Base-by-base conservation (phyloP, 2,797 vertebrate species). In the Dipus sagitta region DNA sequence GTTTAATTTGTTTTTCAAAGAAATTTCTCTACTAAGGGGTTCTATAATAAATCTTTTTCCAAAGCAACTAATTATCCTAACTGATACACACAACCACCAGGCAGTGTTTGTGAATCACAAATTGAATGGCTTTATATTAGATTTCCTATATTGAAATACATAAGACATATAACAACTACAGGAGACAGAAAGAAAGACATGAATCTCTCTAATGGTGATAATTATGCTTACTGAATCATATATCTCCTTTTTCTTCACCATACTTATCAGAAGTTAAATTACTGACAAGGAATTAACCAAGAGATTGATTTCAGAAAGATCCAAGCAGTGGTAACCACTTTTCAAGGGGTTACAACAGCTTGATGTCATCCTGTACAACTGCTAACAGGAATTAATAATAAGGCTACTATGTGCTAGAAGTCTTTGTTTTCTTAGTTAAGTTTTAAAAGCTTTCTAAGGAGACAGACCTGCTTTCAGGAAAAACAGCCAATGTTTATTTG, bases 401-500 rank as follows among this genome's bases (percentile, higher is more conserved):
- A 74, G 60, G 76, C 38, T 28, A 62, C 3, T 82, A 60, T 14
- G 11, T 5, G 1, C n/a, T 23, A 1, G 26, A 8, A 71, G 68
- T 30, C 52, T 93, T 92, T 83, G n/a, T 72, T 70, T 86, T 32
- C 84, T 88, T 54, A 94, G 52, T 84, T 86, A 81, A 86, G 62
- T 93, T 86, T 84, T 62, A 1, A 87, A 88, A 88, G n/a, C 90
- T 95, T 93, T 81, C 21, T 47, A 75, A 82, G 42, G 30, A 80
- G 34, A 62, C 2, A 20, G 38, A 42, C 76, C 28, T 77, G 47
- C 9, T 30, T 75, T 76, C 24, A 64, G 65, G 77, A 24, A 79
- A 86, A 93, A 86, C 38, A 83, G 17, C 83, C 58, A 90, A 72
- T 12, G 21, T 90, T 90, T 65, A 92, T 72, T 67, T 74, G 81